Evolutionary conservation across 2,113 vertebrate genomes (phyloP), one percentile per base, ranked within the genome.

Genomic region (Callipepla squamata): DNA sequence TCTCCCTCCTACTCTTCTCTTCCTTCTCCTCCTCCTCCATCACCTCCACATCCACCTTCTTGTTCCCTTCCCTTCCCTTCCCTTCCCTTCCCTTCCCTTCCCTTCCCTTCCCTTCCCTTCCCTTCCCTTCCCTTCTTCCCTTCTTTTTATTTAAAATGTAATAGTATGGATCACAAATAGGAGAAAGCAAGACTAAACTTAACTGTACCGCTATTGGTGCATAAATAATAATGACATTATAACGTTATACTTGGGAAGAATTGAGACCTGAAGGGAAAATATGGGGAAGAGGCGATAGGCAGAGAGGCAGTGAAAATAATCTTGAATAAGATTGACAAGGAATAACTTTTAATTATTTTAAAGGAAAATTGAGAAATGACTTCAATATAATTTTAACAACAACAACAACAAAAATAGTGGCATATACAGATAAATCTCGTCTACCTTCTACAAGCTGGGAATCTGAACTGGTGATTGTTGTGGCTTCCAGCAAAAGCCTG

Each of bases 401-500:
- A 65, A 80, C 25, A 74, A 61, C 75, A 28, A 75, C 73, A 75
- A 61, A 67, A 28, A 75, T 36, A 83, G 13, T 80, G 8, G 7
- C 68, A 94, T 88, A 45, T 26, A 55, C n/a, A 59, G n/a, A 57
- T 72, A 75, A 40, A 25, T 75, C 72, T 91, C 38, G 50, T 62
- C 66, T 65, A 80, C 68, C 65, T 85, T 19, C 34, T 93, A 66
- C 89, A 80, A 94, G 12, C 45, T 78, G 19, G 13, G 25, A 25
- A 77, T 94, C 85, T 89, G 55, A 85, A 22, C 23, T 74, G 67
- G 36, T 42, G 21, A 74, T 87, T 94, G 55, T 85, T 89, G 67
- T 95, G 38, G 72, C 84, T 89, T 89, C 89, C 73, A 58, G 61
- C 74, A 84, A 96, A 80, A 95, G 38, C 61, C 48, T 42, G 86